phyloP scores from a whole-genome alignment of 1,140 invertebrate genomes.

The Odontomachus brunneus region DNA sequence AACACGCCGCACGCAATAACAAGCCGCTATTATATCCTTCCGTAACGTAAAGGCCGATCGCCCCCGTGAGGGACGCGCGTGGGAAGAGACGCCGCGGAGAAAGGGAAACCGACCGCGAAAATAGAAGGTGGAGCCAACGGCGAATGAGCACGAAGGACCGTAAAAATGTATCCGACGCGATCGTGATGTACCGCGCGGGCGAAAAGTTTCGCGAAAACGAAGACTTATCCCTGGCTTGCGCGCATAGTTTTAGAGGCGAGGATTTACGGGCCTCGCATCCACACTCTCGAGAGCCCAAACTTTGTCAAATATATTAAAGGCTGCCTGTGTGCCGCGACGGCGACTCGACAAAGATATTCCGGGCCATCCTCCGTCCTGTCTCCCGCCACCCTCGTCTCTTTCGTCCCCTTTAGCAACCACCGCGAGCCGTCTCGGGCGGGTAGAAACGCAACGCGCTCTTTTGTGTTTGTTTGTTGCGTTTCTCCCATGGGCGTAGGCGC shows the following conservation, averaged over 20 bases:
- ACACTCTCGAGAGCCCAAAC: constrained; percentile 68
- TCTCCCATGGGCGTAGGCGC: constrained; percentile 40
- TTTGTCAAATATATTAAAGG: constrained; percentile 76
- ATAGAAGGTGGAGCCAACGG: constrained; percentile 15
- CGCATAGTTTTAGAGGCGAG: constrained; percentile 63
- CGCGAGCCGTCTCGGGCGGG: neutral
- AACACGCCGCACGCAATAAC: constrained; percentile 4
- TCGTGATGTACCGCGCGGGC: constrained; percentile 36
- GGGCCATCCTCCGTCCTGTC: constrained; percentile 14
- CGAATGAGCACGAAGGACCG: constrained; percentile 23
- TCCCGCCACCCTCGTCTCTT: neutral
- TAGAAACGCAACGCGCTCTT: constrained; percentile 57
- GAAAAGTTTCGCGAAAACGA: constrained; percentile 68
- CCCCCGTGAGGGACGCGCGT: too few relatives aligned
- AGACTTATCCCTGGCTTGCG: constrained; percentile 58
- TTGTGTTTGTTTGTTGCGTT: constrained; percentile 38
- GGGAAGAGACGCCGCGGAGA: too few relatives aligned
- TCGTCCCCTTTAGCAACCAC: neutral
- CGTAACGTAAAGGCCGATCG: neutral
- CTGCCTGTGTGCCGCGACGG: constrained; percentile 53
- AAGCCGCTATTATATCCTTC: neutral
- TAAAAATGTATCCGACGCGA: constrained; percentile 66
- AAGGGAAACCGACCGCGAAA: neutral
- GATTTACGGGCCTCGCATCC: constrained; percentile 68
- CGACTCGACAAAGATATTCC: constrained; percentile 69